Evolutionary conservation across 1,140 invertebrate species (phyloP).

Genomic region (Meloidogyne hapla): DNA sequence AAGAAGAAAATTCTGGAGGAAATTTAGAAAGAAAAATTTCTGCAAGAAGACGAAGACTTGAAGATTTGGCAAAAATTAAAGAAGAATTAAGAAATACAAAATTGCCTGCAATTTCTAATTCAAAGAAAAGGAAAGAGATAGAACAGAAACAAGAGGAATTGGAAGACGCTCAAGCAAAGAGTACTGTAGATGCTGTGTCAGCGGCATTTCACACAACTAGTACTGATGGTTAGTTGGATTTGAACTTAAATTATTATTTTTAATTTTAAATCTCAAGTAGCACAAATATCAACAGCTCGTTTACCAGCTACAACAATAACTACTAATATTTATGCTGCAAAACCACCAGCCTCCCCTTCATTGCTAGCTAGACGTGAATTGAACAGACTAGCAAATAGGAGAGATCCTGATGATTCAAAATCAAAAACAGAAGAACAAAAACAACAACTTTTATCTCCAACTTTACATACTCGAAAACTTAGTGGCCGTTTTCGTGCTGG

Average conservation of each 20-base stretch:
- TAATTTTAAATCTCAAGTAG: background rate
- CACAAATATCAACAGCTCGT: background rate
- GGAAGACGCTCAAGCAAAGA: slow-evolving; percentile 51
- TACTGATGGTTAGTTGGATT: background rate
- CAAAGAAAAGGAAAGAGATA: slow-evolving; percentile 15
- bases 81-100: slow-evolving; percentile 45
- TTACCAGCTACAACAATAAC: background rate
- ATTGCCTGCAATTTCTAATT: slow-evolving; percentile 35
- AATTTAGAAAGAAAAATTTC: slow-evolving; percentile 37
- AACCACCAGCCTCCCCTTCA: slow-evolving; percentile 50
- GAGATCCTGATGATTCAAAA: slow-evolving; percentile 7
- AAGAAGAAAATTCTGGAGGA: background rate
- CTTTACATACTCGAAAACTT: background rate
- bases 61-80: slow-evolving; percentile 45
- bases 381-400: slow-evolving; percentile 22
- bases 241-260: background rate
- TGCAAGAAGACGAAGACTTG: slow-evolving; percentile 26
- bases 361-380: slow-evolving; percentile 27
- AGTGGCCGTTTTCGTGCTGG: background rate
- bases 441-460: slow-evolving; percentile 11
- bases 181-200: slow-evolving; percentile 43
- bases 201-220: slow-evolving; percentile 39
- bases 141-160: slow-evolving; percentile 37
- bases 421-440: slow-evolving; percentile 9
- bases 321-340: slow-evolving; percentile 27